phyloP scores from a whole-genome alignment of 1,140 invertebrate genomes.

The Chironomus tepperi region DNA sequence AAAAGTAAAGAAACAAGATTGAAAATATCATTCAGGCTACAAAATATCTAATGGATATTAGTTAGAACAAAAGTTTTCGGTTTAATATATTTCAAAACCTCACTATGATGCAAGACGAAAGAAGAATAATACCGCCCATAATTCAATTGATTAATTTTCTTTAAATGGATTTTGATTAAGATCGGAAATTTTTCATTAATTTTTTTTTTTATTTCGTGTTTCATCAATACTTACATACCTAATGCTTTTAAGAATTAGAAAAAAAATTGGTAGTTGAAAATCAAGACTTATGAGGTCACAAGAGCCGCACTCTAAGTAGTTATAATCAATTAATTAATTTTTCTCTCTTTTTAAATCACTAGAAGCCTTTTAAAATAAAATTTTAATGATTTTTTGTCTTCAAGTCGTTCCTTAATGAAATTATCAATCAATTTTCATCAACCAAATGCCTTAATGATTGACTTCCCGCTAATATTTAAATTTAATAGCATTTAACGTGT shows the following conservation, averaged over 20 bases:
- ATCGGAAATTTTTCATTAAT: background rate
- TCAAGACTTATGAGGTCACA: background rate
- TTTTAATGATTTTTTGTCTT: slow-evolving; percentile 10
- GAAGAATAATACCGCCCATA: background rate
- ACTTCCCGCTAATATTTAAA: slow-evolving; percentile 23
- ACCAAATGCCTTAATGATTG: slow-evolving; percentile 10
- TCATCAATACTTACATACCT: no score
- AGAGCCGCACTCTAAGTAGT: background rate
- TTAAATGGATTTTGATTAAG: slow-evolving; percentile 17
- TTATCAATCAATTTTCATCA: slow-evolving; percentile 23
- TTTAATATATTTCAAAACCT: background rate
- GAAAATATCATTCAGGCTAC: background rate
- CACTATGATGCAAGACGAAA: background rate
- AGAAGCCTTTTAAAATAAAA: slow-evolving; percentile 14
- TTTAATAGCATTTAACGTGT: background rate
- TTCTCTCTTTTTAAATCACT: background rate
- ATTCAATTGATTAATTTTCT: slow-evolving; percentile 21
- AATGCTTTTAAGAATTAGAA: slow-evolving; percentile 9
- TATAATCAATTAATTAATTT: slow-evolving; percentile 16
- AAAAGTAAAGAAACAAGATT: background rate
- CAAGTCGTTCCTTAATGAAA: slow-evolving; percentile 20
- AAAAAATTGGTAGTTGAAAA: background rate
- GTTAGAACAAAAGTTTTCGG: no score
- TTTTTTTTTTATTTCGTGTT: background rate
- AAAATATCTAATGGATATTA: background rate